Conservation (phyloP, 2,797 vertebrate genomes). For the Sarcoramphus papa region DNA sequence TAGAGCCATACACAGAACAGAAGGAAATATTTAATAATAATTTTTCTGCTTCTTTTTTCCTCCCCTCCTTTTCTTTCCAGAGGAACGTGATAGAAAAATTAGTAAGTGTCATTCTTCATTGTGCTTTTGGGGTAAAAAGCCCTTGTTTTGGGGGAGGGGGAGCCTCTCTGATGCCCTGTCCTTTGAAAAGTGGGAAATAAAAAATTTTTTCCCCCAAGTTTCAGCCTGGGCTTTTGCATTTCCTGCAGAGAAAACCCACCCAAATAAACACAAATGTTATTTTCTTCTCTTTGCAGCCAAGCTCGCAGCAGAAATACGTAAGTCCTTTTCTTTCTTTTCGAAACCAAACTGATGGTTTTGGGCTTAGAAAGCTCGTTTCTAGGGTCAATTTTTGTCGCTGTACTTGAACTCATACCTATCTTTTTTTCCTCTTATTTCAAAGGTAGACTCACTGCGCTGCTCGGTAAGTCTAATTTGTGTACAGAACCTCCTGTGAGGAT, state of each 20-base stretch:
- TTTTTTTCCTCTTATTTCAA: neutral
- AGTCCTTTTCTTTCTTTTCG: neutral
- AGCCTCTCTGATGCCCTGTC: neutral
- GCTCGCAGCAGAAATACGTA: neutral
- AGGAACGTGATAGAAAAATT: neutral
- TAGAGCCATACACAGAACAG: neutral
- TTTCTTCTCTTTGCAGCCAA: neutral
- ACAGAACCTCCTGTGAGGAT: neutral
- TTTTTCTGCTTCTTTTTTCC: neutral
- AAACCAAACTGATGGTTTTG: fast-evolving
- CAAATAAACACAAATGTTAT: neutral
- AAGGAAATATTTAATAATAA: neutral
- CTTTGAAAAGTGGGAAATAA: neutral
- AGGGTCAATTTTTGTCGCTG: neutral
- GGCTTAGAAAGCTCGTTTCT: neutral
- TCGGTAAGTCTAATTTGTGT: neutral
- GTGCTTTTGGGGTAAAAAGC: neutral
- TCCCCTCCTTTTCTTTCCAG: neutral
- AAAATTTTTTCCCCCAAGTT: neutral
- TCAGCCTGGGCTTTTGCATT: neutral
- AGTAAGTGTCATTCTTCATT: neutral
- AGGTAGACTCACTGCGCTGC: neutral
- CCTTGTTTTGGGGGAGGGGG: neutral
- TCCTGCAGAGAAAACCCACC: neutral
- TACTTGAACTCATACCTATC: neutral